Evolutionary conservation across 1,140 invertebrate species (phyloP).

Genomic region (Caerostris darwini): DNA sequence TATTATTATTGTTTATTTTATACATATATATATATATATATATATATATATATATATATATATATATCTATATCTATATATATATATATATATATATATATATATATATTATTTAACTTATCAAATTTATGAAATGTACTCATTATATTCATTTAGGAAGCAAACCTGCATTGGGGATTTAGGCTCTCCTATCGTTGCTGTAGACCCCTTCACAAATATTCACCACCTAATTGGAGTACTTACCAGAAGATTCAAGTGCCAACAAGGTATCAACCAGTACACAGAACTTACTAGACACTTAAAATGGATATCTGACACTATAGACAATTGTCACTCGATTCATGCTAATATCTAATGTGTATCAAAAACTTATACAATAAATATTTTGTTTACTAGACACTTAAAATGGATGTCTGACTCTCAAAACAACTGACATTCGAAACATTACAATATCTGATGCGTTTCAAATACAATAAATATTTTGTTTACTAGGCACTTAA

Average conservation of each 20-base stretch:
- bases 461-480: too few relatives aligned
- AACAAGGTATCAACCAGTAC: slow-evolving; percentile 45
- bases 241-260: background rate
- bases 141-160: slow-evolving; percentile 1
- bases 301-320: slow-evolving; percentile 44
- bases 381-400: background rate
- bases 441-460: background rate
- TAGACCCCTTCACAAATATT: slow-evolving; percentile 9
- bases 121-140: too few relatives aligned
- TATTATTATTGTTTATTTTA: too few relatives aligned
- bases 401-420: slow-evolving; percentile 41
- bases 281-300: slow-evolving; percentile 30
- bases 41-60: background rate
- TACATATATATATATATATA: too few relatives aligned
- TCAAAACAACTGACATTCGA: slow-evolving; percentile 25
- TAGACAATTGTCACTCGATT: slow-evolving; percentile 27
- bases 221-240: slow-evolving; percentile 56
- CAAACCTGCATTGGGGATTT: slow-evolving; percentile 55
- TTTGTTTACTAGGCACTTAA: too few relatives aligned
- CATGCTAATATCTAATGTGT: background rate
- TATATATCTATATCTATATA: too few relatives aligned
- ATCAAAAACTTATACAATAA: too few relatives aligned
- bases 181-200: slow-evolving; percentile 58
- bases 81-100: too few relatives aligned
- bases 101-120: too few relatives aligned